Evolutionary conservation across 2,797 vertebrate genomes (phyloP).

Genomic region (Steatocranus sp.): DNA sequence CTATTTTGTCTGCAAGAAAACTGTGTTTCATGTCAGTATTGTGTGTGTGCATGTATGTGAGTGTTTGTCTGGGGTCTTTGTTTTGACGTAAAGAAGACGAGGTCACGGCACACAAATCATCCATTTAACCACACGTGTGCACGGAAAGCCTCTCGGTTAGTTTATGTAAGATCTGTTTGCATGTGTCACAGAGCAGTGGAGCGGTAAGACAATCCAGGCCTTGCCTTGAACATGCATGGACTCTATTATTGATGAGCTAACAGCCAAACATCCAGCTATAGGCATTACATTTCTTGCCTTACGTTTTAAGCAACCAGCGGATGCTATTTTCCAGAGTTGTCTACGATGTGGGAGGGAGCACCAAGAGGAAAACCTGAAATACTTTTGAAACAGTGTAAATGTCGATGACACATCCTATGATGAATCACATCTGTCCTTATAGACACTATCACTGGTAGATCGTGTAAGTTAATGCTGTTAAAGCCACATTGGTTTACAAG

Average conservation of each 20-base stretch:
- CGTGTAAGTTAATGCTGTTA: neutral
- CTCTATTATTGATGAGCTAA: constrained; percentile 63
- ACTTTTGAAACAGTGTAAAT: neutral
- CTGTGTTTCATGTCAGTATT: neutral
- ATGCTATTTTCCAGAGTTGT: neutral
- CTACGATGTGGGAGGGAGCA: neutral
- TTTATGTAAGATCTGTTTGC: constrained; percentile 41
- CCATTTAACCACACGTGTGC: constrained; percentile 2
- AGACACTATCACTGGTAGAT: neutral
- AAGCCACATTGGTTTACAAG: neutral
- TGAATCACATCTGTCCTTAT: neutral
- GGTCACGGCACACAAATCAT: neutral
- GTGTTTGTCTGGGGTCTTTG: neutral
- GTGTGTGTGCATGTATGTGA: neutral
- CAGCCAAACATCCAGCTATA: constrained; percentile 48
- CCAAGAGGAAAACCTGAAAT: neutral
- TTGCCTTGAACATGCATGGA: constrained; percentile 47
- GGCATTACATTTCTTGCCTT: constrained; percentile 50
- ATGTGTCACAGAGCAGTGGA: constrained; percentile 39
- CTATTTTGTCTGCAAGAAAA: neutral
- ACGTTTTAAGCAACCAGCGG: constrained; percentile 11
- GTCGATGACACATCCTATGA: neutral
- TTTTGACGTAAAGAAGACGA: neutral
- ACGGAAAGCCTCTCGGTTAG: constrained; percentile 6
- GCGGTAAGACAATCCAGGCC: constrained; percentile 55